Conservation (phyloP, 2,113 vertebrate genomes). For the Heterotilapia buettikoferi region DNA sequence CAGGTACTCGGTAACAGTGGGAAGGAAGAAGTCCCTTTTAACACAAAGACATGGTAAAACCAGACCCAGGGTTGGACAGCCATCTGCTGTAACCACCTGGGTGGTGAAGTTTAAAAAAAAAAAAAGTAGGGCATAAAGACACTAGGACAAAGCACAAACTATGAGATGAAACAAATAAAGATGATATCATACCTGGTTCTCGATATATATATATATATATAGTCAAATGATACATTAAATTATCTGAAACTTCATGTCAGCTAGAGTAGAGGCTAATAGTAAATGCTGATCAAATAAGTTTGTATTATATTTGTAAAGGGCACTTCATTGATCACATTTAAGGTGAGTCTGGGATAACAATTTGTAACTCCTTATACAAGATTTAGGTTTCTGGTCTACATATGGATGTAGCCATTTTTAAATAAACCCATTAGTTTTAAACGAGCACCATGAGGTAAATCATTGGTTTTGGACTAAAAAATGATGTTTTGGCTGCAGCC, state of each 20-base stretch:
- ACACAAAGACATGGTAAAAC: not conserved
- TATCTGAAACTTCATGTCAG: not conserved
- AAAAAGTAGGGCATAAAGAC: not conserved
- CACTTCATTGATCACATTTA: not conserved
- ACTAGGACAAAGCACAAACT: not conserved
- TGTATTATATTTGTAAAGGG: not conserved
- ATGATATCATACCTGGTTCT: not conserved
- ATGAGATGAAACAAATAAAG: not conserved
- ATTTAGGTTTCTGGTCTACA: not conserved
- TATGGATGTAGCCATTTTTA: not conserved
- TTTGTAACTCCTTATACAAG: not conserved
- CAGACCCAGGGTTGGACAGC: no score
- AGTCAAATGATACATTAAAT: not conserved
- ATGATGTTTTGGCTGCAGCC: not conserved
- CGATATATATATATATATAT: not conserved
- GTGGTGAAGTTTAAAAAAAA: not conserved
- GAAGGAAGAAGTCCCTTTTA: not conserved
- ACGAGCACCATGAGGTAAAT: not conserved
- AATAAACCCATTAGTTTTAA: not conserved
- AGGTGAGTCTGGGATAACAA: not conserved
- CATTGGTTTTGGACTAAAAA: not conserved
- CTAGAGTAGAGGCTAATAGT: not conserved
- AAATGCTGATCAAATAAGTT: not conserved
- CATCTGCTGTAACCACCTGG: not conserved
- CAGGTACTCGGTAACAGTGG: not conserved